A percentile compares a stretch with the other conserved stretches of the same genome.
Evolutionary conservation across 2,797 vertebrate species (phyloP).

Genomic region (Macropus fuliginosus): DNA sequence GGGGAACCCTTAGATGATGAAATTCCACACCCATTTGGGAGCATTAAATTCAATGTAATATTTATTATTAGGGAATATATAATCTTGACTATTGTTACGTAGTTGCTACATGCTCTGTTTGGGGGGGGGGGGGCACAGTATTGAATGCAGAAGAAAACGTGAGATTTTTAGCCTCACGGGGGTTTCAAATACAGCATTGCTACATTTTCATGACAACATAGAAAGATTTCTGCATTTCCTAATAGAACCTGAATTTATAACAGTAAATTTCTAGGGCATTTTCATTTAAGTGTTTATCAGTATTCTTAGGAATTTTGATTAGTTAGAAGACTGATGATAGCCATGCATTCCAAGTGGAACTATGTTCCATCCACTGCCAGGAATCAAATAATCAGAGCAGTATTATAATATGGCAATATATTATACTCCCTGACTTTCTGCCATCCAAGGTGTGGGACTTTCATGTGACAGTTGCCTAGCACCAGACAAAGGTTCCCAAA

Average conservation of each 20-base stretch:
- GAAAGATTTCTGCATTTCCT: not conserved
- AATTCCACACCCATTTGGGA: not conserved
- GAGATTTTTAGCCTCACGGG: not conserved
- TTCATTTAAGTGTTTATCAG: not conserved
- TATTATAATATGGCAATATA: not conserved
- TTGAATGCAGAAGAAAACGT: not conserved
- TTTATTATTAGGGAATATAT: not conserved
- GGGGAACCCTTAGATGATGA: not conserved
- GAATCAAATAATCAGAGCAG: not conserved
- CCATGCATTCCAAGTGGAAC: not conserved
- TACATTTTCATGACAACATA: not conserved
- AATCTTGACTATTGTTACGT: not conserved
- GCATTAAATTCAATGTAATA: not conserved
- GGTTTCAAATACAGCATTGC: not conserved
- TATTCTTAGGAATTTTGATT: not conserved
- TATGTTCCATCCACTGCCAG: not conserved
- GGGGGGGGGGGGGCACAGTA: not conserved
- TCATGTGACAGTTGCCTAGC: not conserved
- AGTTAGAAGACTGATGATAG: not conserved
- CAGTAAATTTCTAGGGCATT: not conserved
- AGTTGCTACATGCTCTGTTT: not conserved
- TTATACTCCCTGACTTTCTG: not conserved
- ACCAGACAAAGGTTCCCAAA: not conserved
- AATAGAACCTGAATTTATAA: not conserved
- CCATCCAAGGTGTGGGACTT: not conserved